Base-by-base conservation (phyloP, 2,797 vertebrate genomes). In the Tadarida brasiliensis region DNA sequence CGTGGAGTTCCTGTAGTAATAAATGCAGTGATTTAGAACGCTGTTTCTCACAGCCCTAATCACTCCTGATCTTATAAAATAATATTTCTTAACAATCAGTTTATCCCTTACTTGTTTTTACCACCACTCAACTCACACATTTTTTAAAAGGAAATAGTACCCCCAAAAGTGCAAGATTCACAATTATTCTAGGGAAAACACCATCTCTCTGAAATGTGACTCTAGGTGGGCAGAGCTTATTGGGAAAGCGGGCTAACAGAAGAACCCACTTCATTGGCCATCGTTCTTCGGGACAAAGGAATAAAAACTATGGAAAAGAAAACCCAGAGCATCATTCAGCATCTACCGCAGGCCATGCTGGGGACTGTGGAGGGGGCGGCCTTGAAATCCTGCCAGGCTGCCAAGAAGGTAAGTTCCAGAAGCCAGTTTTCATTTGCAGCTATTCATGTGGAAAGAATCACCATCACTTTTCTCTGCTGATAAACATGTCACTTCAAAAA, bases 401-500 rank as follows among this genome's bases (percentile, higher is more conserved):
- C 44, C 78, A 73, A 87, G 87, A 93, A 82, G 24, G 44, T 94
- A 80, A 90, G 76, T 54, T 93, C 30, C 59, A 57, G 90, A 93
- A 96, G 91, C 74, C 44, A 39, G 57, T 97, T 94, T 91, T 97
- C 61, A 93, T 97, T 97, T 93, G 81, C 49, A 86, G 74, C 65
- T 97, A 87, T 97, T 97, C 78, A 83, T 68, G 33, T 57, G 76
- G 67, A 86, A 95, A 94, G 82, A 95, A 94, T 67, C 12, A 6
- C 57, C 80, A 56, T 57, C 93, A 54, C 87, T 94, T 95, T 93
- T 81, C 82, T 95, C 88, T 84, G 47, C 0, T 5, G 68, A 68
- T 89, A 96, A 98, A 87, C 74, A 95, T 70, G 56, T 83, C 97
- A 96, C 87, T 97, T 97, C 85, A 94, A 89, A 97, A 97, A 89